Base-by-base conservation (phyloP, 2,888 invertebrate genomes). In the Drosophila seclusa region DNA sequence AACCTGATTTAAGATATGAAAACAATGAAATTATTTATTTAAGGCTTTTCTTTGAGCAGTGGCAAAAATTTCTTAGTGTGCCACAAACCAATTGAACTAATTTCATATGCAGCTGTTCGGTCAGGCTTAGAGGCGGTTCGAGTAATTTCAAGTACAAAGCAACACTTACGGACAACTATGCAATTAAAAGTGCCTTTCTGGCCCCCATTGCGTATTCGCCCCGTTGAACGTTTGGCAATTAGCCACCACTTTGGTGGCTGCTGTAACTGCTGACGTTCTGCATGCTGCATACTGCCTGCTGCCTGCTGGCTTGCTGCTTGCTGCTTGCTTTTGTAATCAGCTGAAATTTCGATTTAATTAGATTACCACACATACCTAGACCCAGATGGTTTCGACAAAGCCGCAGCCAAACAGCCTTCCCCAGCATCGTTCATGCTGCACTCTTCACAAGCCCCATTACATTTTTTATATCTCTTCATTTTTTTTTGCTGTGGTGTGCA, bases 271-370 rank as follows among this genome's bases (percentile, higher is more conserved):
- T 57, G 16, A 24, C 24, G 54, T 42, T 63, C 61, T 48, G 59
- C 45, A 27, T 42, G 29, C 45, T 49, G 53, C 63, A 38, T 52
- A 71, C 68, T 80, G 48, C 36, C n/a, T 16, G n/a, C 60, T 38
- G 42, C 32, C 16, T 21, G 55, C 53, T 40, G 31, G 52, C 48
- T 21, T 38, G 38, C 40, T 29, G 57, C 58, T 11, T 29, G 21
- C n/a, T 49, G 53, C 63, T 53, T 58, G 80, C 70, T 83, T 73
- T 80, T 80, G 88, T 78, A 85, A 88, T 78, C 88, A 83, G 76
- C 80, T 84, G 62, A 86, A 87, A 80, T 85, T 88, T 85, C 83
- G 77, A 86, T 80, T 85, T 85, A 85, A 85, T 85, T 85, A 85
- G 86, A 86, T 85, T 85, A 83, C 86, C 87, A 86, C 78, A 83